Evolutionary conservation across 2,888 invertebrate genomes (phyloP).

Genomic region (Apomyelois bistriatella): DNA sequence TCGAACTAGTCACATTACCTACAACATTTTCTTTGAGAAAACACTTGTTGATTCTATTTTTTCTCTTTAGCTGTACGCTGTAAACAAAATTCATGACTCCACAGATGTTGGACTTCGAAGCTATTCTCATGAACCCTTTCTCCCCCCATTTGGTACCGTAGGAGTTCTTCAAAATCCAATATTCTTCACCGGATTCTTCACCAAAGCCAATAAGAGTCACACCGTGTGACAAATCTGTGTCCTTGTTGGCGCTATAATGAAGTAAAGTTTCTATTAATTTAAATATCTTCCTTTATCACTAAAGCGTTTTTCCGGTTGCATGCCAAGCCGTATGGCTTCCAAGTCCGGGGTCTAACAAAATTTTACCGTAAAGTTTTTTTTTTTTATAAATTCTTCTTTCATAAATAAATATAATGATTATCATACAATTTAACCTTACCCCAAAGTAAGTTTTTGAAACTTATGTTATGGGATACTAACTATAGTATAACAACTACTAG

Average conservation of each 20-base stretch:
- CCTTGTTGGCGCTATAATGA: constrained; percentile 5
- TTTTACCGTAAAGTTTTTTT: too few species aligned
- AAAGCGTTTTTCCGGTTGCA: too few species aligned
- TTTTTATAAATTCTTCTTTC: too few species aligned
- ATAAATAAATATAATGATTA: too few species aligned
- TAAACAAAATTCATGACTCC: constrained; percentile 18
- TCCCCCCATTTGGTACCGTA: constrained; percentile 24
- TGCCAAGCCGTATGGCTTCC: too few species aligned
- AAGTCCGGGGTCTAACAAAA: too few species aligned
- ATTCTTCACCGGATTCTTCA: constrained; percentile 14
- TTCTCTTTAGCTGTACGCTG: constrained; percentile 9
- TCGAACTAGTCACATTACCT: background rate
- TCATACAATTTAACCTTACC: too few species aligned
- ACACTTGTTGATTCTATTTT: background rate
- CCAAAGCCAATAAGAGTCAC: constrained; percentile 22
- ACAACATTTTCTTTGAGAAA: background rate
- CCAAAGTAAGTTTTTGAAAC: too few species aligned
- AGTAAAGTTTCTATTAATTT: background rate
- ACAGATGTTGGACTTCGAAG: constrained; percentile 15
- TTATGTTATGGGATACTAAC: too few species aligned
- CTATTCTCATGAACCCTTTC: constrained; percentile 22
- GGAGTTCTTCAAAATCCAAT: constrained; percentile 27
- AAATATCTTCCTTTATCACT: too few species aligned
- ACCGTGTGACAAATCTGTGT: constrained; percentile 9
- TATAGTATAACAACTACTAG: too few species aligned